Percentiles rank a stretch among this genome's conserved stretches.
Conservation (phyloP, 2,888 invertebrate genomes). For the Kuschelorhynchus macadamiae region DNA sequence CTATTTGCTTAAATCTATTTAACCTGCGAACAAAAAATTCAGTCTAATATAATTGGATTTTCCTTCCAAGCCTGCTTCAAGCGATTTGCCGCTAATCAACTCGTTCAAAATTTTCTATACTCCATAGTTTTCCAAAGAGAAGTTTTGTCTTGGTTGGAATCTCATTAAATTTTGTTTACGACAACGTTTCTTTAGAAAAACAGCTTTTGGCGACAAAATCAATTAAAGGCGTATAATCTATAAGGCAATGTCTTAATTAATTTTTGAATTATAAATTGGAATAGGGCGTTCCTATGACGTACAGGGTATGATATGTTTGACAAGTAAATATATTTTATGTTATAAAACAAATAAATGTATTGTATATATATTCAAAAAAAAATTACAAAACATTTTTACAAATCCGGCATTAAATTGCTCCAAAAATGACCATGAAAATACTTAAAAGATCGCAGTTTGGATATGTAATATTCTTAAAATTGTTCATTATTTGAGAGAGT, state of each 20-base stretch:
- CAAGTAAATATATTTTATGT: no score
- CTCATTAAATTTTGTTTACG: constrained; percentile 44
- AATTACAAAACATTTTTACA: no score
- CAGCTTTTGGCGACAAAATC: constrained; percentile 21
- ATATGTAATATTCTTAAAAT: no score
- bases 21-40: background rate
- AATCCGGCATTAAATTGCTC: no score
- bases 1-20: no score
- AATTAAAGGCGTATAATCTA: constrained; percentile 26
- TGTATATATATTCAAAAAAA: no score
- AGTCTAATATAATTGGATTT: constrained; percentile 27
- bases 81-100: constrained; percentile 21
- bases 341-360: no score
- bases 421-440: no score
- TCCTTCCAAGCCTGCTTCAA: background rate
- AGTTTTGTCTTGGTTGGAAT: constrained; percentile 34
- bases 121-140: constrained; percentile 21
- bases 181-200: constrained; percentile 22
- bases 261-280: constrained; percentile 4
- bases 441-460: no score
- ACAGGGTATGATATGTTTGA: no score
- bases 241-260: constrained; percentile 7
- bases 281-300: no score
- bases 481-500: no score
- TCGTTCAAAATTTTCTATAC: constrained; percentile 30